Evolutionary conservation across 2,888 invertebrate species (phyloP).

Genomic region (Aradus depressus): DNA sequence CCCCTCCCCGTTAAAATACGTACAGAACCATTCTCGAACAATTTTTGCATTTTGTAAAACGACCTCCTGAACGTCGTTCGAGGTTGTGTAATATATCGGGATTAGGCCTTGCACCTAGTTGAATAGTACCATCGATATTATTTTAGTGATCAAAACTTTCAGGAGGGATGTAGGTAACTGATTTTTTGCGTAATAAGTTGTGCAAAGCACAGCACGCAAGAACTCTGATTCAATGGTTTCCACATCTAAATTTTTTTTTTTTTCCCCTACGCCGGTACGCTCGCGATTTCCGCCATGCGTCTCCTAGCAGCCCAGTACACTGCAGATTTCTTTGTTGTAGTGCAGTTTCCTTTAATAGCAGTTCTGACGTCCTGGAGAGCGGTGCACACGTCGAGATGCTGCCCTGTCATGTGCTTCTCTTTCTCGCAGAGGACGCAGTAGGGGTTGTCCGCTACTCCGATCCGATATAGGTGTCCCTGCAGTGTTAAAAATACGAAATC

Average conservation of each 20-base stretch:
- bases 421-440: too few species aligned
- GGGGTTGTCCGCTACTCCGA: too few species aligned
- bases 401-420: too few species aligned
- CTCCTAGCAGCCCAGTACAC: too few species aligned
- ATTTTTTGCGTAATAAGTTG: neutral
- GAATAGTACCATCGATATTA: slow-evolving; percentile 7
- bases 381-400: too few species aligned
- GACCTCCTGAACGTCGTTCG: slow-evolving; percentile 6
- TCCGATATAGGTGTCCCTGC: too few species aligned
- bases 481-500: slow-evolving; percentile 10
- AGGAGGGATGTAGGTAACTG: neutral
- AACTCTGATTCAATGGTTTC: neutral
- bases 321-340: too few species aligned
- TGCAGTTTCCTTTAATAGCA: too few species aligned
- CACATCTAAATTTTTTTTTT: slow-evolving; percentile 3
- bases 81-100: neutral
- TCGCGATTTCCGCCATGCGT: too few species aligned
- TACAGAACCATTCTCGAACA: slow-evolving; percentile 3
- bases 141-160: slow-evolving; percentile 2
- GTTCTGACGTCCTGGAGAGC: too few species aligned
- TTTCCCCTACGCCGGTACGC: too few species aligned
- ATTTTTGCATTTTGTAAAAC: slow-evolving; percentile 1
- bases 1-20: slow-evolving; percentile 14
- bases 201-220: neutral
- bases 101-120: slow-evolving; percentile 8